These are phyloP conservation scores for Chrysolina haemoptera DNA, from an alignment of 2,888 invertebrate species.

Conservation along the genomic window DNA sequence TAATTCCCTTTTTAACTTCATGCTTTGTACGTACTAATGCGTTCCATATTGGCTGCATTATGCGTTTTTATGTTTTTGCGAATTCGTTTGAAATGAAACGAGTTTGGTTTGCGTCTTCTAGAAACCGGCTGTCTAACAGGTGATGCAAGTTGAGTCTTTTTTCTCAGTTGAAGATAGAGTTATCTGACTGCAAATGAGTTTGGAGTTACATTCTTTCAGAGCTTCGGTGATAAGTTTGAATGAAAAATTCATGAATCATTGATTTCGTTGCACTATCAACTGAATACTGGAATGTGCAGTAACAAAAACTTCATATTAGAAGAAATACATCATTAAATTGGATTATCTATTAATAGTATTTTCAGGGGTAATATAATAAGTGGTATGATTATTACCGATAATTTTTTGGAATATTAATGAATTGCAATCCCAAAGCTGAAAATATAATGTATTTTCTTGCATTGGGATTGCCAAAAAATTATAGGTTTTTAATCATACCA, in stretches of 20 bases:
- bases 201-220: neutral
- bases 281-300: neutral
- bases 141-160: neutral
- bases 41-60: conserved; percentile 3
- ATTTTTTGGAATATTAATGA: too few relatives aligned
- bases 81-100: conserved; percentile 10
- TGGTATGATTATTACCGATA: too few relatives aligned
- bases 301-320: too few relatives aligned
- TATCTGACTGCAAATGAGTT: conserved; percentile 14
- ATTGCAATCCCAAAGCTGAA: too few relatives aligned
- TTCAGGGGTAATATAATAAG: too few relatives aligned
- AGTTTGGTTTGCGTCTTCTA: conserved; percentile 1
- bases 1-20: neutral
- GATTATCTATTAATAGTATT: too few relatives aligned
- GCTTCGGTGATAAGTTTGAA: neutral
- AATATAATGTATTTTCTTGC: too few relatives aligned
- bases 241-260: neutral
- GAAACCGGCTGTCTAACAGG: conserved; percentile 13
- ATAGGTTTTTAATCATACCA: too few relatives aligned
- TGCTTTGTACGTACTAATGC: neutral
- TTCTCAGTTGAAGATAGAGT: neutral
- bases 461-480: too few relatives aligned
- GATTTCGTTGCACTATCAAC: neutral
- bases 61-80: conserved; percentile 3
- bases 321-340: too few relatives aligned